Conservation (phyloP, 2,797 vertebrate genomes). For the Ctenochaetus hawaiiensis region DNA sequence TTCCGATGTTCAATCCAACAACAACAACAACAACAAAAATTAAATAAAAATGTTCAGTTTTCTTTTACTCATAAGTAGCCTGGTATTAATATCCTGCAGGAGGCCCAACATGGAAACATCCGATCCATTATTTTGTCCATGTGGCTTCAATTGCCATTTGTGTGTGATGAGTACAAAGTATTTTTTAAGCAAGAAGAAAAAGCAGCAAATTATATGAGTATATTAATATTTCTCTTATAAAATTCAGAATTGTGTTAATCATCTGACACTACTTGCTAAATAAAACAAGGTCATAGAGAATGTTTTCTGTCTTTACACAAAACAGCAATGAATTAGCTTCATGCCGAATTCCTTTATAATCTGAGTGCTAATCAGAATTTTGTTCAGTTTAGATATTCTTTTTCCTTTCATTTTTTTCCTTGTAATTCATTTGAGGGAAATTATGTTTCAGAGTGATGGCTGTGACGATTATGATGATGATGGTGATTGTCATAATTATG, state of each 20-base stretch:
- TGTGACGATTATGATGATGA: constrained; percentile 58
- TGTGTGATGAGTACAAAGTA: too few relatives aligned
- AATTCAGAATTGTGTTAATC: not conserved
- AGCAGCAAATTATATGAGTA: too few relatives aligned
- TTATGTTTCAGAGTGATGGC: constrained; percentile 40
- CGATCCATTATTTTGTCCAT: constrained; percentile 21
- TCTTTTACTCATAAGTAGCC: constrained; percentile 35
- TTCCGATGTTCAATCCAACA: constrained; percentile 11
- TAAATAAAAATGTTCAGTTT: constrained; percentile 19
- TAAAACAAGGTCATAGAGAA: not conserved
- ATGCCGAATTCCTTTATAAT: not conserved
- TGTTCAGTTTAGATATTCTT: not conserved
- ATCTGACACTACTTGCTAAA: not conserved
- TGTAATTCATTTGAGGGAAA: not conserved
- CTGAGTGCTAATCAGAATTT: not conserved
- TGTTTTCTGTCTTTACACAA: not conserved
- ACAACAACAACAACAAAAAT: not conserved
- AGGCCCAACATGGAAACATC: constrained; percentile 9
- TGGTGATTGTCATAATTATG: constrained; percentile 54
- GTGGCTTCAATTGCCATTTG: constrained; percentile 13
- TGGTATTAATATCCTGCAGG: constrained; percentile 24
- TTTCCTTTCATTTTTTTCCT: not conserved
- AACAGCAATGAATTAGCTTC: not conserved
- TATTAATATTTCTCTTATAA: not conserved
- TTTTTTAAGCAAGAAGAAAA: too few relatives aligned